Percentiles rank a stretch among this genome's conserved stretches.
These are phyloP conservation scores for Notolabrus celidotus DNA, from an alignment of 2,797 vertebrate species.

Conservation along the genomic window DNA sequence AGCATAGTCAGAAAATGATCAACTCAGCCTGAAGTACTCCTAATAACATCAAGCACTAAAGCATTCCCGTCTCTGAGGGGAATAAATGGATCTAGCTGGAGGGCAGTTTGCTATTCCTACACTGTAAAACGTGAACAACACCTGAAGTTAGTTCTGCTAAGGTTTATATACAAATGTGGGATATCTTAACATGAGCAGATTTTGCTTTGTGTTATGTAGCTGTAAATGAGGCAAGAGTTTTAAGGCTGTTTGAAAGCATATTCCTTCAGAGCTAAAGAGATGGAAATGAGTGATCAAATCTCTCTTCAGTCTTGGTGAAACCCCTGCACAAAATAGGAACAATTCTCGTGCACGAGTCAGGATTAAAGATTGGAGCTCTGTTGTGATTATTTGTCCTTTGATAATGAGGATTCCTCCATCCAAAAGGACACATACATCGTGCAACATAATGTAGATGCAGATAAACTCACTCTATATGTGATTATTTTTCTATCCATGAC, in stretches of 20 bases:
- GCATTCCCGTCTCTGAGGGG: neutral
- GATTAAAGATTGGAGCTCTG: neutral
- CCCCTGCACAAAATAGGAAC: neutral
- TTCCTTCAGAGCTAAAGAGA: slow-evolving; percentile 3
- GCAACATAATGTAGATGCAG: slow-evolving; percentile 1
- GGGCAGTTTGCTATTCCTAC: neutral
- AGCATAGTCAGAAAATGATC: neutral
- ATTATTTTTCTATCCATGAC: slow-evolving; percentile 2
- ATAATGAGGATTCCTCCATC: neutral
- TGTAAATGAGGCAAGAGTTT: slow-evolving; percentile 2
- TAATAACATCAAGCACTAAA: neutral
- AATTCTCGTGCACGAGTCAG: neutral
- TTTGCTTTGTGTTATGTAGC: neutral
- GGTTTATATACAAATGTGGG: neutral
- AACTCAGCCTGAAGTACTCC: neutral
- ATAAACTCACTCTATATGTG: neutral
- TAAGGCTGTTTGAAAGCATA: neutral
- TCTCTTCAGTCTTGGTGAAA: neutral
- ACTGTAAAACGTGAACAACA: neutral
- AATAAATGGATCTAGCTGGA: neutral
- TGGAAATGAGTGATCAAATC: slow-evolving; percentile 11
- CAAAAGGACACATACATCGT: neutral
- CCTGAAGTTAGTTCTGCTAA: neutral
- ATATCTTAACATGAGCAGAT: slow-evolving; percentile 2
- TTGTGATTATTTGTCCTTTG: neutral